A percentile compares a stretch with the other conserved stretches of the same genome.
Evolutionary conservation across 2,888 invertebrate genomes (phyloP).

Genomic region (Cerceris rybyensis): DNA sequence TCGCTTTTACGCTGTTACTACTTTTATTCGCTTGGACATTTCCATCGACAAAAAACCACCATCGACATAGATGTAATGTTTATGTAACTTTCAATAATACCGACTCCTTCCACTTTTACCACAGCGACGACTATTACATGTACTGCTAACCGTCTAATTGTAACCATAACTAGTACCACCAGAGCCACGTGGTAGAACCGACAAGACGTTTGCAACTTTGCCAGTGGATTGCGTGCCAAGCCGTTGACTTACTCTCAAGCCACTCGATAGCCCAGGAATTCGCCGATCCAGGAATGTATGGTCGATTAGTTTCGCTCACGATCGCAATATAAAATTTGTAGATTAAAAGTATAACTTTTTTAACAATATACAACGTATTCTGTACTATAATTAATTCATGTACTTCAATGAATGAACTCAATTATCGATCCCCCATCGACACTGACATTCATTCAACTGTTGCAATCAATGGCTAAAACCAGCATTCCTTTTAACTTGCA

Average conservation of each 20-base stretch:
- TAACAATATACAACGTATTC: no score
- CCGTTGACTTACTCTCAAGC: background rate
- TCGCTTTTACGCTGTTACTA: background rate
- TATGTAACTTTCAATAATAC: background rate
- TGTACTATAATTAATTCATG: no score
- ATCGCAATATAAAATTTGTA: no score
- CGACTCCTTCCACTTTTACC: constrained; percentile 1
- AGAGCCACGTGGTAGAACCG: background rate
- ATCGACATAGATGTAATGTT: background rate
- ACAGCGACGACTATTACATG: background rate
- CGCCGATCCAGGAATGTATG: background rate
- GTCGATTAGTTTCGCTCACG: background rate
- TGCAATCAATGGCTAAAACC: no score
- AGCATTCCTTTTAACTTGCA: no score
- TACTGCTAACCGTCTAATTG: background rate
- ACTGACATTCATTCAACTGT: no score
- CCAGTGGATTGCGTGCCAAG: background rate
- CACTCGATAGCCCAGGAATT: background rate
- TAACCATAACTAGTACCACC: background rate
- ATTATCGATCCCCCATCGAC: no score
- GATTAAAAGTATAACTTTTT: no score
- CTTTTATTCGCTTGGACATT: background rate
- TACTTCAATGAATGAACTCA: no score
- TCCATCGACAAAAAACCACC: background rate
- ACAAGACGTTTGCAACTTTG: background rate